Evolutionary conservation across 2,113 vertebrate genomes (phyloP), one percentile per base, ranked within the genome.

Genomic region (Phylloscopus trochilus): DNA sequence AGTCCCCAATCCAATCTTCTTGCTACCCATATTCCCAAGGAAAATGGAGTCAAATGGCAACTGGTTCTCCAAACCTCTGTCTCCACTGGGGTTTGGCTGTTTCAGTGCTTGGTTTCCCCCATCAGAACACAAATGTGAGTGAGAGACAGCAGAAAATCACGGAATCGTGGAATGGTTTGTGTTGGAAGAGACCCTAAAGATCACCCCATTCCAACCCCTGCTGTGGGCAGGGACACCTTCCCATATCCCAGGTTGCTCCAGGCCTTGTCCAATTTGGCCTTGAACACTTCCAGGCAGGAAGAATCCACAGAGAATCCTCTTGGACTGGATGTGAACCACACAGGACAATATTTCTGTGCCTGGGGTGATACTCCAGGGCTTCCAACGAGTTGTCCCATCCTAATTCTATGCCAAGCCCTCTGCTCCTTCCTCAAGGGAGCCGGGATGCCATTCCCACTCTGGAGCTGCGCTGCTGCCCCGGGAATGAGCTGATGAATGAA

Each of bases 281-380:
- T 22, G 63, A 12, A 23, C 30, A 55, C 2, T 69, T 62, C 63
- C 79, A 83, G 41, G 14, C 2, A 10, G 4, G 8, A 6, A 24
- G 12, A 41, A 60, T 53, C n/a, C n/a, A 26, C 23, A n/a, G 46
- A 39, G 13, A 21, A 62, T 53, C 35, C 11, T 17, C 20, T 28
- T 56, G 63, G 30, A 66, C 3, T 16, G 30, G 37, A 30, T 4
- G 2, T 4, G n/a, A 56, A 33, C 24, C 24, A 11, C 56, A 26
- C 4, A 26, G 6, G 12, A 8, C 0, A 0, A 5, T 3, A 5
- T 68, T 41, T 69, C 59, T 35, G 0, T 37, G 15, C 16, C 24
- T 58, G 46, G 31, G 12, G 20, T 58, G 39, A n/a, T 67, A 69
- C 5, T 15, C 41, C 31, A 35, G 33, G 43, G 27, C 52, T 70